Evolutionary conservation across 2,888 invertebrate species (phyloP).

Genomic region (Ariolimax columbianus): DNA sequence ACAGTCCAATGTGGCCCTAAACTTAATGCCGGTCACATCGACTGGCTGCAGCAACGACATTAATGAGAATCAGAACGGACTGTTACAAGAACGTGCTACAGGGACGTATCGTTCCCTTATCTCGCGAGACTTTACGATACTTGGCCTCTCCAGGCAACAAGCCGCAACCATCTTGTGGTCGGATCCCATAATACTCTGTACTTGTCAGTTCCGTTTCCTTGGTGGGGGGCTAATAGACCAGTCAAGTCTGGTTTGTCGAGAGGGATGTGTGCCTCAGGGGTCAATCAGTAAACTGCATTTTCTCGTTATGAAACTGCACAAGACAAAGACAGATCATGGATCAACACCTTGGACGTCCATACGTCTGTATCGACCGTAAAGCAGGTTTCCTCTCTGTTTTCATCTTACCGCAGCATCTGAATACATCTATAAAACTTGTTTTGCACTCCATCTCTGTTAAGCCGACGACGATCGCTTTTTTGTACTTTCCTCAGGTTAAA

Average conservation of each 20-base stretch:
- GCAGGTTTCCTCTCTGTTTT: too few relatives aligned
- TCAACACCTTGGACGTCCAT: too few relatives aligned
- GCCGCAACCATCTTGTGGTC: not conserved
- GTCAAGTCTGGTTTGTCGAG: not conserved
- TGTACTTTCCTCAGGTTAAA: too few relatives aligned
- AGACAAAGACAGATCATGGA: too few relatives aligned
- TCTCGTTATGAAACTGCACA: not conserved
- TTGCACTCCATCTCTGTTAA: too few relatives aligned
- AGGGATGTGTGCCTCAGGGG: not conserved
- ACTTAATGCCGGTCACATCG: not conserved
- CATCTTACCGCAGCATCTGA: too few relatives aligned
- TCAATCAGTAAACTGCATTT: not conserved
- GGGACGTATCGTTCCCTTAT: not conserved
- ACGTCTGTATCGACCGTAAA: too few relatives aligned
- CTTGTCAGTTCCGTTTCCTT: conserved; percentile 21
- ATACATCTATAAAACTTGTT: too few relatives aligned
- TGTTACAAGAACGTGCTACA: not conserved
- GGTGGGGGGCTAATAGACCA: conserved; percentile 4
- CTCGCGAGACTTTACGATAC: conserved; percentile 13
- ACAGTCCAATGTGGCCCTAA: too few relatives aligned
- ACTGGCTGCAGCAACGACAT: not conserved
- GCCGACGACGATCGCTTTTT: too few relatives aligned
- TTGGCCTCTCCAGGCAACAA: not conserved
- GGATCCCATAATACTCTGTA: not conserved
- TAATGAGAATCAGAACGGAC: not conserved